Evolutionary conservation across 2,797 vertebrate genomes (phyloP).

Genomic region (Trematomus bernacchii): DNA sequence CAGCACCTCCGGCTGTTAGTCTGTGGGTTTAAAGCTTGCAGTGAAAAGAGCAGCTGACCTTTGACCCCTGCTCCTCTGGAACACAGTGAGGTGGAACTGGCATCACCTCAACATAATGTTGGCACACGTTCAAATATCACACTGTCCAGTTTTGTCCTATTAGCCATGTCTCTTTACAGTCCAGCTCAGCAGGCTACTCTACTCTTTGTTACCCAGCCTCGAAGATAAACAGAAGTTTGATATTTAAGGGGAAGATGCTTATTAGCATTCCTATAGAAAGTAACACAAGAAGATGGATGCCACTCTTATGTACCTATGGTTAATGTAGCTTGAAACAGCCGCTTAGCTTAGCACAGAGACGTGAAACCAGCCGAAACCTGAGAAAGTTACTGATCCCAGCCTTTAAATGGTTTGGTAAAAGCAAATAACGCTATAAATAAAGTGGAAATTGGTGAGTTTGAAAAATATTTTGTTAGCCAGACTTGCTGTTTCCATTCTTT

Average conservation of each 20-base stretch:
- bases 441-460: neutral
- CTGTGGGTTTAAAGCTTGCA: conserved; percentile 39
- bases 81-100: conserved; percentile 14
- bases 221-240: neutral
- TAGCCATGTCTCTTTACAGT: neutral
- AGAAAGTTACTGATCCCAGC: neutral
- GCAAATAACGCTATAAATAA: neutral
- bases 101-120: conserved; percentile 11
- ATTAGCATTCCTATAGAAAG: neutral
- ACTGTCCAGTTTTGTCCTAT: neutral
- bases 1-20: conserved; percentile 17
- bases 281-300: neutral
- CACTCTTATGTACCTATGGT: neutral
- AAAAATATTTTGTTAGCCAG: neutral
- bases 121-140: conserved; percentile 11
- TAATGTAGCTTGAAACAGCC: neutral
- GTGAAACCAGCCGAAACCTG: neutral
- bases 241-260: neutral
- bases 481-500: neutral
- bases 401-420: neutral
- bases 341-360: conserved; percentile 3
- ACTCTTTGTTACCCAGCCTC: neutral
- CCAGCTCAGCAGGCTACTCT: neutral
- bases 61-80: conserved; percentile 38
- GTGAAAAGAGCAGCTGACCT: conserved; percentile 29